Evolutionary conservation across 2,888 invertebrate genomes (phyloP).

Genomic region (Biston stratarius): DNA sequence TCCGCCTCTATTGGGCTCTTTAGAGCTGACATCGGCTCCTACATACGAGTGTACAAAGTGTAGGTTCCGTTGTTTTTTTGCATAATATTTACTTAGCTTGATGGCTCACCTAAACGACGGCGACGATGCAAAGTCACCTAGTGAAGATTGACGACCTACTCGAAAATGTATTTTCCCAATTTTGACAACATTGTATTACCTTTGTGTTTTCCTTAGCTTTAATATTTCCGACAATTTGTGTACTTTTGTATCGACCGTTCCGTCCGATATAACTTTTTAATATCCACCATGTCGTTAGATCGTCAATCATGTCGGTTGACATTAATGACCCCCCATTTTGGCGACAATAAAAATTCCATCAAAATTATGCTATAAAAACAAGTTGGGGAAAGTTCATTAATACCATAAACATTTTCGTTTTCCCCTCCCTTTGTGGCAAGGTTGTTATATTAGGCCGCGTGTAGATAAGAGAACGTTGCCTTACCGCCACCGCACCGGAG

Average conservation of each 20-base stretch:
- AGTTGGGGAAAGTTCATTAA: conserved; percentile 69
- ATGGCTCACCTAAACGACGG: conserved; percentile 13
- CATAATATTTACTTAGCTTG: conserved; percentile 55
- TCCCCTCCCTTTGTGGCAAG: conserved; percentile 56
- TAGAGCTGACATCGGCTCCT: conserved; percentile 54
- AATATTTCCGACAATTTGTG: conserved; percentile 27
- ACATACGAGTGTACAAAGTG: conserved; percentile 31
- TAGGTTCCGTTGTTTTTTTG: conserved; percentile 31
- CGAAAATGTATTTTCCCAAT: conserved; percentile 39
- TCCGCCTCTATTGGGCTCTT: conserved; percentile 64
- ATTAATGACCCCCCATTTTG: conserved; percentile 63
- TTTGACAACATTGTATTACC: conserved; percentile 32
- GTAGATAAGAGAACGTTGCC: conserved; percentile 59
- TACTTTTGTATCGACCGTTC: conserved; percentile 28
- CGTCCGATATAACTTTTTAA: conserved; percentile 48
- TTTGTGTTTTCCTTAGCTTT: conserved; percentile 8
- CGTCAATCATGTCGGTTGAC: conserved; percentile 60
- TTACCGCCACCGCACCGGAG: conserved; percentile 42
- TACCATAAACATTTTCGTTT: conserved; percentile 64
- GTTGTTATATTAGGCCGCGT: conserved; percentile 60
- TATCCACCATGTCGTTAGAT: conserved; percentile 42
- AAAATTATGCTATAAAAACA: conserved; percentile 66
- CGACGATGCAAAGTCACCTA: conserved; percentile 25
- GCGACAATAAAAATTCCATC: conserved; percentile 65
- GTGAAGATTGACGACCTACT: conserved; percentile 36